These are phyloP conservation scores for Zophobas morio DNA, from an alignment of 1,140 invertebrate genomes.

Conservation along the genomic window DNA sequence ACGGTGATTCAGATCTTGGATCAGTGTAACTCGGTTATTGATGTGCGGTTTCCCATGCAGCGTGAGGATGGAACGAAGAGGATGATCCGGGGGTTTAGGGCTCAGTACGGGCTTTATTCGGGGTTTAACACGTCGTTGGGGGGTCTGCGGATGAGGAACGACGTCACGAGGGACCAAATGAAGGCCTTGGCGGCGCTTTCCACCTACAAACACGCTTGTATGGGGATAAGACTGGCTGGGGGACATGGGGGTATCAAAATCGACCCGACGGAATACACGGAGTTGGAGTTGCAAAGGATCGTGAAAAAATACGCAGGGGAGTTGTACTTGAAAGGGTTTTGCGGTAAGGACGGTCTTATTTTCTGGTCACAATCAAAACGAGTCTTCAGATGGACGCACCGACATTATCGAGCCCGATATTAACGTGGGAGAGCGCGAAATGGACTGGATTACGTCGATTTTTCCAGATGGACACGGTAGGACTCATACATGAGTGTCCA, in stretches of 20 bases:
- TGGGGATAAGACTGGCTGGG: slow-evolving; percentile 86
- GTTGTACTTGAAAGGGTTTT: slow-evolving; percentile 80
- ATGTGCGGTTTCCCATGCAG: slow-evolving; percentile 86
- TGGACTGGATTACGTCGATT: slow-evolving; percentile 89
- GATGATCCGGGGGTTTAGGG: slow-evolving; percentile 86
- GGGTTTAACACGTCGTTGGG: slow-evolving; percentile 70
- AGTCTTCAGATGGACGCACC: slow-evolving; percentile 74
- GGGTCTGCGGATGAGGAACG: slow-evolving; percentile 81
- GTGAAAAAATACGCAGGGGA: slow-evolving; percentile 87
- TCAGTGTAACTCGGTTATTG: slow-evolving; percentile 80
- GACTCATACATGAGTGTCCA: neutral
- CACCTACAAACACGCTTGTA: slow-evolving; percentile 87
- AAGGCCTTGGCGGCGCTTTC: slow-evolving; percentile 89
- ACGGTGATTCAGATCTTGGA: slow-evolving; percentile 83
- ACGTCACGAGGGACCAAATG: slow-evolving; percentile 83
- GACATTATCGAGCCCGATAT: slow-evolving; percentile 91
- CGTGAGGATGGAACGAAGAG: slow-evolving; percentile 83
- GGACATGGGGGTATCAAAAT: slow-evolving; percentile 92
- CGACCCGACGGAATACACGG: slow-evolving; percentile 83
- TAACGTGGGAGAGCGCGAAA: slow-evolving; percentile 84
- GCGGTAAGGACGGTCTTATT: slow-evolving; percentile 1
- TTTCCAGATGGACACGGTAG: slow-evolving; percentile 48
- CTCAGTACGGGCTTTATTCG: slow-evolving; percentile 87
- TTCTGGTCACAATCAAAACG: neutral
- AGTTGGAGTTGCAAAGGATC: slow-evolving; percentile 87